Conservation (phyloP, 2,797 vertebrate species). For the Pseudocheirus occidentalis region DNA sequence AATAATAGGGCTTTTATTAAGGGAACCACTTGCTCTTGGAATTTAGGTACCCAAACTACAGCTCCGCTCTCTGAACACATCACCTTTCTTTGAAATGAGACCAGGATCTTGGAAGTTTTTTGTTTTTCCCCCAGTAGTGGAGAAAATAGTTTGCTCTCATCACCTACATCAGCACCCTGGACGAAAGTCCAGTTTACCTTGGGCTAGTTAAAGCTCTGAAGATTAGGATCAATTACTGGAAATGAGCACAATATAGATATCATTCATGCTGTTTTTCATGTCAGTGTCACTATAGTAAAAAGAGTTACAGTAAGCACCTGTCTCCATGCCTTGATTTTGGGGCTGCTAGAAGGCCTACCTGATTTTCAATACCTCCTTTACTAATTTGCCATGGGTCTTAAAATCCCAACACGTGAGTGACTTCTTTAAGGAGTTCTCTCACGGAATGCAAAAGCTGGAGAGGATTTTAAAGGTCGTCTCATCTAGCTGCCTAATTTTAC, state of each 20-base stretch:
- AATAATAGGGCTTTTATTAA: slow-evolving; percentile 4
- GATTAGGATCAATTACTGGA: neutral
- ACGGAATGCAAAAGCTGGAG: neutral
- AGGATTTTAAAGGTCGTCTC: neutral
- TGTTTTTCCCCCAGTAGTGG: neutral
- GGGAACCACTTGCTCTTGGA: neutral
- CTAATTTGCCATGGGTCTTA: neutral
- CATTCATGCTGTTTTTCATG: neutral
- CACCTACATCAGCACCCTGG: neutral
- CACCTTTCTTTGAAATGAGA: neutral
- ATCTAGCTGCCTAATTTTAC: neutral
- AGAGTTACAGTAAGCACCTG: neutral
- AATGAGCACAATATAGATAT: neutral
- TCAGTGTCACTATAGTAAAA: neutral
- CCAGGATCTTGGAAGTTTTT: neutral
- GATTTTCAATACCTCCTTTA: slow-evolving; percentile 3
- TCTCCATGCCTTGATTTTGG: neutral
- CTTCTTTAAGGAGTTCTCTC: neutral
- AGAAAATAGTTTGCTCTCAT: neutral
- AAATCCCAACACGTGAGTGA: neutral
- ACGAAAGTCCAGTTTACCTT: neutral
- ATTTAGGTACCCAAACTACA: slow-evolving; percentile 13
- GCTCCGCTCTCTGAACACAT: neutral
- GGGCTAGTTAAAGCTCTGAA: neutral
- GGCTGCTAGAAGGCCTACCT: neutral